Base-by-base conservation (phyloP, 2,797 vertebrate genomes). In the Myripristis jacobus region DNA sequence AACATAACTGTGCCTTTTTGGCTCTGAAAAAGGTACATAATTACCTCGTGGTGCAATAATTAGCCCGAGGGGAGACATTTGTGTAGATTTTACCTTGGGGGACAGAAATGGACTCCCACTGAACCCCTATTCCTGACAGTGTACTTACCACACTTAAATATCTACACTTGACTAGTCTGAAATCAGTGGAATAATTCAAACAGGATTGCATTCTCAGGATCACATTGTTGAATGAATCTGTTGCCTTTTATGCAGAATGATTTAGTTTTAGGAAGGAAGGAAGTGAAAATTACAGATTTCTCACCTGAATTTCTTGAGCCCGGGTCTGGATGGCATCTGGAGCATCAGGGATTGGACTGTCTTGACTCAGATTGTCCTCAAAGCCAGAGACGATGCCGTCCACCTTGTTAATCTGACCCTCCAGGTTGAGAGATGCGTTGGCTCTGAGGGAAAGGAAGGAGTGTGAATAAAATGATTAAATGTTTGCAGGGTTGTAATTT, bases 361-460 rank as follows among this genome's bases (percentile, higher is more conserved):
- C 96, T 71, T 94, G 89, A 25, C 92, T 94, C 83, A 99, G 91
- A 51, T 89, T 85, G 56, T 94, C 90, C 89, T 99, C 98, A 79
- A 97, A 96, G 0, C 81, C 94, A 72, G 89, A 95, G 57, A 98
- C 89, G 2, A 95, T 88, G 70, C 91, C 93, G 18, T 97, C 96
- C 3, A 94, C 93, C 16, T 96, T 96, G 73, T 86, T 93, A 34
- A 97, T 96, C 87, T 97, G 96, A 75, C 54, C 93, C 87, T 98
- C 96, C 86, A 99, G 89, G 36, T 94, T 94, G 70, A 97, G 90
- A 21, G 96, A 95, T 13, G 96, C 94, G 54, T 95, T 96, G 50
- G 95, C 95, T 89, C 98, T 99, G 75, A 15, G 29, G 53, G 46
- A 59, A 69, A 63, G 2, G 13, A 31, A 2, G 36, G 5, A 12